A percentile compares a stretch with the other conserved stretches of the same genome.
Conservation (phyloP, 2,797 vertebrate species). For the Peromyscus melanophrys region DNA sequence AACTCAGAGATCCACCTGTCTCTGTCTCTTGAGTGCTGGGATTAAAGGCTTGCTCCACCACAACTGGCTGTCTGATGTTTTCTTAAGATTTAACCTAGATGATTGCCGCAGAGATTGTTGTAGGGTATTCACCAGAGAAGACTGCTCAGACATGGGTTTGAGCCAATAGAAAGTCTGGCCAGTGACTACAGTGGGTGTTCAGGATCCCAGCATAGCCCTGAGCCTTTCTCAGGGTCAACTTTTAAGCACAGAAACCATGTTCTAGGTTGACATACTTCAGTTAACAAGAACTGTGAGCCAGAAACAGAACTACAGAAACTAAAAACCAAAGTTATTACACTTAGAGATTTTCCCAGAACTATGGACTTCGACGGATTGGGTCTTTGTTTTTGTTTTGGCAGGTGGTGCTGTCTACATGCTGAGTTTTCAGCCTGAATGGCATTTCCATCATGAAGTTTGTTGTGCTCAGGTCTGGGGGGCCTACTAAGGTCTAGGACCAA, state of each 20-base stretch:
- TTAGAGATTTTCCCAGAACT: neutral
- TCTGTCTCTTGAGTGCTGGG: neutral
- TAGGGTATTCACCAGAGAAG: neutral
- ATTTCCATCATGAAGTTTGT: neutral
- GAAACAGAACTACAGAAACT: neutral
- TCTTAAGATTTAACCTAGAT: neutral
- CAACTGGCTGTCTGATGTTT: neutral
- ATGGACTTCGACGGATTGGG: neutral
- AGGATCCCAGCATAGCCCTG: neutral
- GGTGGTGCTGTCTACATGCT: neutral
- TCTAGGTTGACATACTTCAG: neutral
- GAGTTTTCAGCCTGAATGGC: neutral
- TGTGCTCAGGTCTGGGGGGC: neutral
- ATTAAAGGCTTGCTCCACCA: neutral
- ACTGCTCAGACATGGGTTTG: neutral
- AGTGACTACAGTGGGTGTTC: neutral
- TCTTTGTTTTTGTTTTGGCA: neutral
- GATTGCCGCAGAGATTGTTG: neutral
- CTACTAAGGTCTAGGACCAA: neutral
- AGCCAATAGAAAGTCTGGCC: neutral
- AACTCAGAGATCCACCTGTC: neutral
- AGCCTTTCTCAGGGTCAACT: neutral
- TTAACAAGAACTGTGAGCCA: neutral
- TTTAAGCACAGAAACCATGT: neutral
- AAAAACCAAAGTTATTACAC: neutral